Conservation (phyloP, 30 jellyfish, hydroid and myxozoan genomes). For the Nemopilema nomurai region DNA sequence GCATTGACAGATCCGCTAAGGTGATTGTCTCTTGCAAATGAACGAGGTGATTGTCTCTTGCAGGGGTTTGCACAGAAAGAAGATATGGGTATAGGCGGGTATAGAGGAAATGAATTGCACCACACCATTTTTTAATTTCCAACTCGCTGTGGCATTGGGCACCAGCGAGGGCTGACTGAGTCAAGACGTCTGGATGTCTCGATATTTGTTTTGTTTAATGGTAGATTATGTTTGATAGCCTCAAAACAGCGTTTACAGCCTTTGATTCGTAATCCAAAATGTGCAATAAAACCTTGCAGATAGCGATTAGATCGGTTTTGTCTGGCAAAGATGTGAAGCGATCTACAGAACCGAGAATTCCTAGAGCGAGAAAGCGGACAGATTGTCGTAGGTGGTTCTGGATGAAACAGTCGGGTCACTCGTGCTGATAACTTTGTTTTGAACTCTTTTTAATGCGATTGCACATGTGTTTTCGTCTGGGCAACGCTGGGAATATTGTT, state of each 20-base stretch:
- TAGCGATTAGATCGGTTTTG: neutral
- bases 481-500: neutral
- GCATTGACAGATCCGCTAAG: no score
- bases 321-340: neutral
- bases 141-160: no score
- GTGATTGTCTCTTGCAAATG: no score
- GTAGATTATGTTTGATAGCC: no score
- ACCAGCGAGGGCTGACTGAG: no score
- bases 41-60: no score
- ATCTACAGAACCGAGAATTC: neutral
- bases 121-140: no score
- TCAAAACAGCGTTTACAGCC: neutral
- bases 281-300: neutral
- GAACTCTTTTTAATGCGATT: slow-evolving; percentile 16
- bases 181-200: no score
- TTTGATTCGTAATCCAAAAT: neutral
- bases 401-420: neutral
- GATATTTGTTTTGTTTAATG: no score
- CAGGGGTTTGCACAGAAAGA: no score
- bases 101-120: no score
- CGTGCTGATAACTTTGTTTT: neutral
- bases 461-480: slow-evolving; percentile 50
- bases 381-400: neutral
- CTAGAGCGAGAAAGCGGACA: neutral
- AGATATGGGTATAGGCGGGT: no score